Base-by-base conservation (phyloP, 2,113 vertebrate species). In the Myrmecobius fasciatus region DNA sequence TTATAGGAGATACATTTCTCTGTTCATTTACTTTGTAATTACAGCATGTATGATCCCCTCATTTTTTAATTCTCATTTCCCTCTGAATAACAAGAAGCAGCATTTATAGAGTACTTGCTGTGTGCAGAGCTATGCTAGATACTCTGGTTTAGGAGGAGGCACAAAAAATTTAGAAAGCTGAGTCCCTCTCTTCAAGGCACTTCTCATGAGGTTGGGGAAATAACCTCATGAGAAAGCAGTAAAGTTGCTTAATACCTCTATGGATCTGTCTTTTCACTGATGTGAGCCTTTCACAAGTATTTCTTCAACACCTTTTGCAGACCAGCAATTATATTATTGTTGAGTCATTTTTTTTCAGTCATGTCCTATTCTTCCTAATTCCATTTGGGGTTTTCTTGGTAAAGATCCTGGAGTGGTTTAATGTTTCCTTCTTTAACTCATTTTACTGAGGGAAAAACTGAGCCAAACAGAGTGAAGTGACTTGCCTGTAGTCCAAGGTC, bases 1-100 rank as follows among this genome's bases (percentile, higher is more conserved):
- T 96, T 95, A 92, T 91, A 96, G 96, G 92, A 20, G 51, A 51
- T 54, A 9, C 95, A 52, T 89, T 93, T 93, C 95, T 67, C 94
- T 92, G 92, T 89, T 96, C 96, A 92, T 96, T 95, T 93, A 95
- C 92, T 94, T 94, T 12, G 9, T 25, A 94, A 96, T 96, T 96
- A 93, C 46, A 75, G 89, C 46, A 89, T 46, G 28, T 49, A 2
- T 89, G 93, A 93, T 67, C 24, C 51, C 92, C 90, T 96, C 52
- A 49, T 93, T 96, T 96, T 54, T 91, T 54, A 14, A 24, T 96
- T 51, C 91, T 94, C 95, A 95, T 31, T 25, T 11, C 25, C 91
- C 52, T 36, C 25, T 28, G 94, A 43, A 11, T 46, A 53, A 28
- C 46, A 43, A 90, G 90, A 60, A 54, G 60, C 51, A 36, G 2